These are phyloP conservation scores for Meloe dianella DNA, from an alignment of 2,888 invertebrate genomes.

Conservation along the genomic window DNA sequence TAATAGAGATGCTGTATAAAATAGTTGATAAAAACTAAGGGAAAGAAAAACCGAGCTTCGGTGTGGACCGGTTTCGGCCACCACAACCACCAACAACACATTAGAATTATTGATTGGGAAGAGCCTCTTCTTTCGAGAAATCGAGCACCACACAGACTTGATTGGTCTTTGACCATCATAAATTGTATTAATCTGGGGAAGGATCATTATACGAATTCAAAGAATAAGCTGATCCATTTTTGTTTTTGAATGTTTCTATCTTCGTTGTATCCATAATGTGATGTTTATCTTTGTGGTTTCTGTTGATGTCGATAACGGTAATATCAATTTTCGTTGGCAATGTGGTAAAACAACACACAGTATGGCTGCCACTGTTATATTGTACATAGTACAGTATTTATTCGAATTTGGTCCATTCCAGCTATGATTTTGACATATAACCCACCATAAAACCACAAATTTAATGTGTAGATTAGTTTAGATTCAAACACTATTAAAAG, in stretches of 20 bases:
- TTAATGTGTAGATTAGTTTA: slow-evolving; percentile 44
- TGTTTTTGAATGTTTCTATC: neutral
- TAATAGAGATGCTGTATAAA: too few relatives aligned
- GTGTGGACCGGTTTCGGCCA: too few relatives aligned
- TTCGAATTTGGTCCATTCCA: slow-evolving; percentile 6
- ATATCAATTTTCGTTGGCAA: slow-evolving; percentile 5
- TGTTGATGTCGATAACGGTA: neutral
- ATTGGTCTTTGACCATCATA: too few relatives aligned
- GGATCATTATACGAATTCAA: too few relatives aligned
- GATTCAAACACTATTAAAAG: slow-evolving; percentile 48
- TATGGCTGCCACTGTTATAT: neutral
- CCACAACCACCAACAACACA: too few relatives aligned
- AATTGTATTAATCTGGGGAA: too few relatives aligned
- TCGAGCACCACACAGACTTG: too few relatives aligned
- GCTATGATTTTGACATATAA: slow-evolving; percentile 9
- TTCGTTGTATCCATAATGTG: slow-evolving; percentile 4
- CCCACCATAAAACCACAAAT: slow-evolving; percentile 43
- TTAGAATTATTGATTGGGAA: too few relatives aligned
- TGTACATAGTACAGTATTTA: neutral
- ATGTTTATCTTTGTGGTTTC: slow-evolving; percentile 8
- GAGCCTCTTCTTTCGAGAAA: too few relatives aligned
- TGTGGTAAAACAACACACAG: slow-evolving; percentile 5
- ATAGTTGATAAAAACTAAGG: too few relatives aligned
- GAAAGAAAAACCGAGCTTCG: too few relatives aligned
- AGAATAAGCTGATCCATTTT: too few relatives aligned